phyloP scores from a whole-genome alignment of 1,140 invertebrate genomes.

The Lasioglossum albipes region DNA sequence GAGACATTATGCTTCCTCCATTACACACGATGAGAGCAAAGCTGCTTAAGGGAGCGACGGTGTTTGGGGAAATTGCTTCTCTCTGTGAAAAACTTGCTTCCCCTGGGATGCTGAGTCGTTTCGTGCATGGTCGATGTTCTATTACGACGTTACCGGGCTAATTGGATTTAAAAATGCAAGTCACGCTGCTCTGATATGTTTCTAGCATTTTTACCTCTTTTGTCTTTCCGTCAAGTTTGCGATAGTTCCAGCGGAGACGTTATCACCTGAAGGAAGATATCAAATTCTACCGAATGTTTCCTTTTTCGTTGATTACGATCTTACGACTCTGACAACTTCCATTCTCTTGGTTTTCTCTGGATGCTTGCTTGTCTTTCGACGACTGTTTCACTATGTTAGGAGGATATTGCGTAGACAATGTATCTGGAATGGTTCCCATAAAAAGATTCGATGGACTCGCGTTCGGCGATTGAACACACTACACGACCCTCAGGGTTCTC shows the following conservation, averaged over 20 bases:
- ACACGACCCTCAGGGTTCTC: not conserved
- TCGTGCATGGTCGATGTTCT: slow-evolving; percentile 13
- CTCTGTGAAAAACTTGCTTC: not conserved
- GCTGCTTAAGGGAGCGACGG: slow-evolving; percentile 9
- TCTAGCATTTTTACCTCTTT: not conserved
- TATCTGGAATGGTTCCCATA: not conserved
- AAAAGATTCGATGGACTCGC: not conserved
- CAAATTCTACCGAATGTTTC: not conserved
- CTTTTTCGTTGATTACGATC: not conserved
- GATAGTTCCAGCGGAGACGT: too few species aligned
- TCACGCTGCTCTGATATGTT: not conserved
- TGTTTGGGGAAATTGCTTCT: slow-evolving; percentile 39
- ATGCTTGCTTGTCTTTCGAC: not conserved
- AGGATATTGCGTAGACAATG: not conserved
- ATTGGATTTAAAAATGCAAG: slow-evolving; percentile 24
- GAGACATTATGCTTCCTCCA: slow-evolving; percentile 51
- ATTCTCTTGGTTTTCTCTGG: not conserved
- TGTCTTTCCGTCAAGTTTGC: not conserved
- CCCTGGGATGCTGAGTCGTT: not conserved
- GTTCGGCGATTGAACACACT: not conserved
- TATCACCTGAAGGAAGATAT: not conserved
- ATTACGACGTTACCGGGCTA: slow-evolving; percentile 9
- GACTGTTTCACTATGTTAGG: not conserved
- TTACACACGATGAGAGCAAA: slow-evolving; percentile 35
- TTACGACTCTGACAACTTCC: not conserved